phyloP scores from a whole-genome alignment of 1,140 invertebrate species.

The Acyrthosiphon pisum region DNA sequence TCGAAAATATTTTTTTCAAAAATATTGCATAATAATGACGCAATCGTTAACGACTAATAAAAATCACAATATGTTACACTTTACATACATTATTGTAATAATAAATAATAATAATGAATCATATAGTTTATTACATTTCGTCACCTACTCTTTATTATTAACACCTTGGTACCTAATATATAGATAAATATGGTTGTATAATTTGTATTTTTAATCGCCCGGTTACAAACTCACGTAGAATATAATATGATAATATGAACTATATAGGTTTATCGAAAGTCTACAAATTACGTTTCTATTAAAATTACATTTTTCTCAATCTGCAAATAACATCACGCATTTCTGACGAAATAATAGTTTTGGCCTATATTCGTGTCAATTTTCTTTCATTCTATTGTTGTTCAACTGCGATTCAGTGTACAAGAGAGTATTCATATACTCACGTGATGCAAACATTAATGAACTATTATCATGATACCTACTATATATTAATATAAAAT shows the following conservation, averaged over 20 bases:
- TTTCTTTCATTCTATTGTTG: constrained; percentile 14
- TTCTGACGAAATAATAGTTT: constrained; percentile 5
- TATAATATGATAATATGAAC: background rate
- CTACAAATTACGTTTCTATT: background rate
- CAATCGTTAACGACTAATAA: background rate
- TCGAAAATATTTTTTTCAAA: background rate
- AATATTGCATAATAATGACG: background rate
- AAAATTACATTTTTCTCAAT: background rate
- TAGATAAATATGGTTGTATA: background rate
- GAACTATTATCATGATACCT: background rate
- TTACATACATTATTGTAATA: background rate
- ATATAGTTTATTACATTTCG: background rate
- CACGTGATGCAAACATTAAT: background rate
- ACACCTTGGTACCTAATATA: background rate
- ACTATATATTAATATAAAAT: background rate
- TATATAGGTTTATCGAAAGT: background rate
- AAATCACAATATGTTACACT: background rate
- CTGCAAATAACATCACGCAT: constrained; percentile 11
- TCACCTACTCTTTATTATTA: background rate
- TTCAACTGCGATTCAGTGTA: background rate
- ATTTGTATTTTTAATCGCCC: background rate
- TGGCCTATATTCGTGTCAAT: constrained; percentile 14
- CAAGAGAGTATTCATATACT: background rate
- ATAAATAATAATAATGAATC: background rate
- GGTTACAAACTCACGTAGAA: background rate